Conservation (phyloP, 2,888 invertebrate species). For the Yponomeuta malinellus region DNA sequence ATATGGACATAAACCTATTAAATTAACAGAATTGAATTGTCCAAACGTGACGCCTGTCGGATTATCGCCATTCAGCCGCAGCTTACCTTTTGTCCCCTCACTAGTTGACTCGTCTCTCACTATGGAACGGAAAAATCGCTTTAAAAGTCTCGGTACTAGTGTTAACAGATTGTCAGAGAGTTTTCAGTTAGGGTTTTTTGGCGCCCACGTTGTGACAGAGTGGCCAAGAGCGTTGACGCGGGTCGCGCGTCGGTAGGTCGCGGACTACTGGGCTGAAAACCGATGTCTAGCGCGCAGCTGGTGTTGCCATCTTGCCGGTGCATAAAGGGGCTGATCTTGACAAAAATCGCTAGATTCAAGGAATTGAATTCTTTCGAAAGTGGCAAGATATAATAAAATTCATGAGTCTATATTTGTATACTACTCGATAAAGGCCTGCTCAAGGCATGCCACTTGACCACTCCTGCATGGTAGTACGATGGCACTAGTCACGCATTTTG, state of each 20-base stretch:
- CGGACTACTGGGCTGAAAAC: slow-evolving; percentile 14
- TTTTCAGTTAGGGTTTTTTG: slow-evolving; percentile 2
- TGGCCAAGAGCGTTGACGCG: slow-evolving; percentile 18
- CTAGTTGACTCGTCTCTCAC: background rate
- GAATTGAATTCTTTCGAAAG: too few relatives aligned
- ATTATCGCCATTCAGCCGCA: slow-evolving; percentile 45
- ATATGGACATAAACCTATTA: slow-evolving; percentile 32
- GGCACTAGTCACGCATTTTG: too few relatives aligned
- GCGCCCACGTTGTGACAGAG: slow-evolving; percentile 18
- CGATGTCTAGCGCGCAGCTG: slow-evolving; percentile 13
- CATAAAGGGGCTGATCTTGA: too few relatives aligned
- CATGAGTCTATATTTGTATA: too few relatives aligned
- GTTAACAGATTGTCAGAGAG: background rate
- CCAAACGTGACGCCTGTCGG: slow-evolving; percentile 57
- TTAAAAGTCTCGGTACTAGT: background rate
- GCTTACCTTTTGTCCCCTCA: slow-evolving; percentile 9
- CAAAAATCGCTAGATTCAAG: too few relatives aligned
- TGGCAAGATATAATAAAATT: too few relatives aligned
- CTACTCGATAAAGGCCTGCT: too few relatives aligned
- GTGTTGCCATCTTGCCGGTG: background rate
- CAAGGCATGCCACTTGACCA: too few relatives aligned
- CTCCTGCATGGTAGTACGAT: too few relatives aligned
- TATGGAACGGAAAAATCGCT: background rate
- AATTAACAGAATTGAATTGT: slow-evolving; percentile 49
- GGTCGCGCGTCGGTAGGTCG: slow-evolving; percentile 23